A percentile compares a stretch with the other conserved stretches of the same genome.
Conservation (phyloP, 2,797 vertebrate species). For the Coregonus suidteri region DNA sequence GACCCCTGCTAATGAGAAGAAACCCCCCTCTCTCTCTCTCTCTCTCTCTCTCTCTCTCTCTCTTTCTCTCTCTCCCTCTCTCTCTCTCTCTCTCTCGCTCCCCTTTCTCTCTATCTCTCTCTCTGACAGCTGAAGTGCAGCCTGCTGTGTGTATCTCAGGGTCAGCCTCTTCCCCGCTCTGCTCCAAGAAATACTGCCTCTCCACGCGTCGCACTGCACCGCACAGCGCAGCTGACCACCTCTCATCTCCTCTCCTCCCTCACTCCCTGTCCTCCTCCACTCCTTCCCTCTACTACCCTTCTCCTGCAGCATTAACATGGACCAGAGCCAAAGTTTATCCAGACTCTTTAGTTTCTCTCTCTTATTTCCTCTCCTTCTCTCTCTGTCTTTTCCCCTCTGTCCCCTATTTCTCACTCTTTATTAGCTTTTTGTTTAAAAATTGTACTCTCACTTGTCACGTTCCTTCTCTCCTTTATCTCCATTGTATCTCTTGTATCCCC, state of each 20-base stretch:
- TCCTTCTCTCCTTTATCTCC: background rate
- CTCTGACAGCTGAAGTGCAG: slow-evolving; percentile 15
- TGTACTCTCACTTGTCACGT: background rate
- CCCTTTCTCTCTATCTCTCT: background rate
- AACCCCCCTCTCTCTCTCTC: slow-evolving; percentile 31
- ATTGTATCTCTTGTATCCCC: background rate
- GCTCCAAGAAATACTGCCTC: slow-evolving; percentile 41
- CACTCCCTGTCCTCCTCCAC: background rate
- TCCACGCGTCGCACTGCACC: slow-evolving; percentile 44
- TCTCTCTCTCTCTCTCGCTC: background rate
- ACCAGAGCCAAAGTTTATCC: slow-evolving; percentile 20
- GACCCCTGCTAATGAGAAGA: background rate
- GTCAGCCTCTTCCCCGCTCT: slow-evolving; percentile 3
- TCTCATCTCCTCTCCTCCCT: background rate
- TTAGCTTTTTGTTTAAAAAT: background rate
- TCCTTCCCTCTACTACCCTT: background rate
- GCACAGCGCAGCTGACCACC: background rate
- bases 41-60: slow-evolving; percentile 10
- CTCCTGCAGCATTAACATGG: background rate
- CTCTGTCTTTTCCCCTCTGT: slow-evolving; percentile 7
- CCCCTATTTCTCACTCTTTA: background rate
- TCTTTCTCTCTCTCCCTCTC: background rate
- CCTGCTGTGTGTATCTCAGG: slow-evolving; percentile 1
- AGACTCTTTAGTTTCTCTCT: slow-evolving; percentile 34
- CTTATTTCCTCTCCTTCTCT: slow-evolving; percentile 38